phyloP scores from a whole-genome alignment of 2,888 invertebrate species.

The Lasioglossum marginatum region DNA sequence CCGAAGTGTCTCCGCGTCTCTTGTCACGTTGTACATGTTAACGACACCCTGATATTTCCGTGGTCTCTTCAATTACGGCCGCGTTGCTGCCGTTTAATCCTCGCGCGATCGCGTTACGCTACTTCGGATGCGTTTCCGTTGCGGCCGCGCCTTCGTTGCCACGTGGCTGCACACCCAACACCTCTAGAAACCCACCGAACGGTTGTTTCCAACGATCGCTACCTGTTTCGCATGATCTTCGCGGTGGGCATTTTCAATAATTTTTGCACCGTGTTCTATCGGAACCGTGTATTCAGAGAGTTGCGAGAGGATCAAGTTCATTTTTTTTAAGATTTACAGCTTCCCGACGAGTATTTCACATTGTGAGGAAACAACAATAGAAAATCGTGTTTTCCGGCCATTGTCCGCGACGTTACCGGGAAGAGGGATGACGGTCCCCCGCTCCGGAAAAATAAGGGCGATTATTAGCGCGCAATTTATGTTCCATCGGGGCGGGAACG shows the following conservation, averaged over 20 bases:
- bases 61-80: slow-evolving; percentile 24
- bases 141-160: neutral
- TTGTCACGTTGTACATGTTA: slow-evolving; percentile 12
- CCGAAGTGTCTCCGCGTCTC: slow-evolving; percentile 4
- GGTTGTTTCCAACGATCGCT: neutral
- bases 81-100: slow-evolving; percentile 4
- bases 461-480: slow-evolving; percentile 39
- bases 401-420: neutral
- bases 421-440: neutral
- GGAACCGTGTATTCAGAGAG: too few relatives aligned
- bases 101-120: neutral
- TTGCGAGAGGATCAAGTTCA: neutral
- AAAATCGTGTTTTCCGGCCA: neutral
- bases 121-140: neutral
- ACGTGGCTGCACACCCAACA: neutral
- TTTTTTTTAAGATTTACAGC: neutral
- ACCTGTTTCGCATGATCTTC: neutral
- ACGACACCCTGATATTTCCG: slow-evolving; percentile 26
- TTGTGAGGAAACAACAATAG: neutral
- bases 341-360: neutral
- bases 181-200: neutral
- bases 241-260: neutral
- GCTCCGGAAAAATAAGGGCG: slow-evolving; percentile 12
- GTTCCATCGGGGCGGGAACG: neutral
- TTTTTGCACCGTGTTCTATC: too few relatives aligned